A percentile compares a stretch with the other conserved stretches of the same genome.
phyloP scores from a whole-genome alignment of 35 echinoderm and acorn worm species.

The Hemicentrotus pulcherrimus region DNA sequence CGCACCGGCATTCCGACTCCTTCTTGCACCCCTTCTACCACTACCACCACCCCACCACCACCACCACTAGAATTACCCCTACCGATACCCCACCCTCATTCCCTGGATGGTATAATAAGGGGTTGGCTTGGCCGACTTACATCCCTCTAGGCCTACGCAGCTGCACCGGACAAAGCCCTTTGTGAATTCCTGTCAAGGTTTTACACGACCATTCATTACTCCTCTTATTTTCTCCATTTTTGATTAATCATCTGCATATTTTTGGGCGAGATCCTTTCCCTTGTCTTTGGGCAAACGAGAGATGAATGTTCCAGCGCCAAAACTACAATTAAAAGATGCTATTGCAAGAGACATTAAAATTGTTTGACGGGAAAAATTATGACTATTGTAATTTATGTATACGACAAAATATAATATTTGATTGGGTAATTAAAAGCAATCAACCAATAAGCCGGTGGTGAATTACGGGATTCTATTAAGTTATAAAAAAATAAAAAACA shows the following conservation, averaged over 20 bases:
- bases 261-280: not conserved
- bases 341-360: not conserved
- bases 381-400: not conserved
- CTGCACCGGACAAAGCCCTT: constrained; percentile 32
- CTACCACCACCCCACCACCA: not conserved
- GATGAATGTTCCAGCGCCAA: not conserved
- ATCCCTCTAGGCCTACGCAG: not conserved
- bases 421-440: constrained; percentile 3
- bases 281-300: not conserved
- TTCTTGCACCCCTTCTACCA: not conserved
- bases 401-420: not conserved
- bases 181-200: constrained; percentile 17
- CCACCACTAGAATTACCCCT: not conserved
- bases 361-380: not conserved
- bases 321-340: not conserved
- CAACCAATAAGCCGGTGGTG: not conserved
- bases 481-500: no score
- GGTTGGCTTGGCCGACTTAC: not conserved
- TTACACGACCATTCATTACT: constrained; percentile 12
- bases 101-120: not conserved
- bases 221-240: not conserved
- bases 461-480: not conserved
- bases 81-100: not conserved
- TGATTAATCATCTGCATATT: not conserved
- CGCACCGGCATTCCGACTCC: constrained; percentile 21